Evolutionary conservation across 1,140 invertebrate genomes (phyloP).

Genomic region (Marisa cornuarietis): DNA sequence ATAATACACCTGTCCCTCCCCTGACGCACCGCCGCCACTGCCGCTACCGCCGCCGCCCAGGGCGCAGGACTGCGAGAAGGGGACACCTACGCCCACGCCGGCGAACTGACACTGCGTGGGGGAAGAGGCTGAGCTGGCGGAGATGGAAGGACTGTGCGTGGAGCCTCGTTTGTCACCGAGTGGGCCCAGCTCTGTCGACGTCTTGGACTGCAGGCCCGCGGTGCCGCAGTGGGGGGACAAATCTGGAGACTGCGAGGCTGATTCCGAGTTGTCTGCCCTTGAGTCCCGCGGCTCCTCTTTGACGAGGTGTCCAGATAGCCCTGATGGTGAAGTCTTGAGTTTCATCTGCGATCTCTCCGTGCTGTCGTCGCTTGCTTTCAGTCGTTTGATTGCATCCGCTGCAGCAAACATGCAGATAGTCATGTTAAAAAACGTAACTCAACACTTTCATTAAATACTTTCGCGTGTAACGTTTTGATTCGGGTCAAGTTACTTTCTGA

Average conservation of each 20-base stretch:
- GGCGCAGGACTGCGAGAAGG: constrained; percentile 21
- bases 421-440: no score
- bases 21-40: constrained; percentile 13
- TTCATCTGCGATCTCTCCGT: constrained; percentile 11
- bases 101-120: constrained; percentile 30
- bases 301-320: not conserved
- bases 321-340: constrained; percentile 11
- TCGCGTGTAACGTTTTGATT: not conserved
- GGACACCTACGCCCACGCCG: not conserved
- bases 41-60: constrained; percentile 7
- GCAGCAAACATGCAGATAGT: no score
- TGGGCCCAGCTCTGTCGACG: not conserved
- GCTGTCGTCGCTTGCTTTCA: not conserved
- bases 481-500: not conserved
- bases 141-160: constrained; percentile 1
- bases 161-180: not conserved
- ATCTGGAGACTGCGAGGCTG: not conserved
- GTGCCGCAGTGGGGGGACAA: not conserved
- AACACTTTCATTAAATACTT: not conserved
- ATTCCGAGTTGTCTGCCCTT: not conserved
- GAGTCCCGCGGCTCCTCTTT: constrained; percentile 16
- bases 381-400: not conserved
- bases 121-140: constrained; percentile 3
- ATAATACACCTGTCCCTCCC: constrained; percentile 42
- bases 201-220: not conserved